Base-by-base conservation (phyloP, 2,888 invertebrate genomes). In the Caenorhabditis sp. region DNA sequence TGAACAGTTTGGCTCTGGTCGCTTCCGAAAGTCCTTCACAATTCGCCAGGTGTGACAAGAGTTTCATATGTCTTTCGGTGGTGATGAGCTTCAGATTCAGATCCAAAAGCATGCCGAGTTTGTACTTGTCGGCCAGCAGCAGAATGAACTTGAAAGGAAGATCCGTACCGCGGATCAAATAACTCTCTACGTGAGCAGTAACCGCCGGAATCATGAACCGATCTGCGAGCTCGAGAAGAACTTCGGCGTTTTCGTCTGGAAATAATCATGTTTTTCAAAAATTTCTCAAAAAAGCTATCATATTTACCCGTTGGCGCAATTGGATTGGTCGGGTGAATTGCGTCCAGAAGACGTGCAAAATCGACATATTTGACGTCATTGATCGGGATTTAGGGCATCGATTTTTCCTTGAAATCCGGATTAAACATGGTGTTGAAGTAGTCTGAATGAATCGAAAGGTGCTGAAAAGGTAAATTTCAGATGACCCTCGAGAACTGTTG, bases 361-460 rank as follows among this genome's bases (percentile, higher is more conserved):
- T 69, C 18, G 6, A 26, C 37, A 6, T 44, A 51, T n/a, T 35
- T 8, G 13, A 69, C 69, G 20, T 69, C 69, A 3, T 69, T n/a
- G n/a, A 69, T 69, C 18, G 32, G 18, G 13, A 69, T 60, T 37
- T 60, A 50, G 0, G 15, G 0, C 60, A 69, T 69, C 13, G 69
- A 51, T 60, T 69, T 69, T 24, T 69, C 69, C 15, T 69, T 69
- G 60, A 69, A 60, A 15, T 51, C 50, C 37, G 51, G 35, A 15
- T 69, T 60, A 51, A 69, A 69, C 8, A 69, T n/a, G 0, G 58
- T 22, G 32, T 58, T 15, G 50, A 69, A 69, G 9, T 58, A 69
- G 35, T 47, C 50, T 0, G 58, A 69, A n/a, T 35, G 58, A 5
- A 9, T 44, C 28, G 69, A 69, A n/a, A 69, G 69, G 13, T 50